These are phyloP conservation scores for Sphaeramia orbicularis DNA, from an alignment of 2,797 vertebrate genomes.

Conservation along the genomic window DNA sequence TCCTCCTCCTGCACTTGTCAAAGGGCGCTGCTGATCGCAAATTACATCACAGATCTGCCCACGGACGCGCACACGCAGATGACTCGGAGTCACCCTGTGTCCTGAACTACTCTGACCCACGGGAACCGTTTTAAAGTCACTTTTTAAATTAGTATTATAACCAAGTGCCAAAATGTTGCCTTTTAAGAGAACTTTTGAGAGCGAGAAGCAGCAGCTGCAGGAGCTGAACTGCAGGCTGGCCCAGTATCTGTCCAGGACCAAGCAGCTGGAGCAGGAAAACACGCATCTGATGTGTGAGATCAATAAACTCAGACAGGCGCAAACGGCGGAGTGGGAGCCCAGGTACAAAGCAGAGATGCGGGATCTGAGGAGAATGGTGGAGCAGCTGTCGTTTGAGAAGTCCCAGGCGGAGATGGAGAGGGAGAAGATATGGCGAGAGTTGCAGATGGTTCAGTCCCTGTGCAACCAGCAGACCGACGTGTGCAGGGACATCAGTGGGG, in stretches of 20 bases:
- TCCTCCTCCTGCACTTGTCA: slow-evolving; percentile 80
- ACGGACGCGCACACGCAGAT: slow-evolving; percentile 39
- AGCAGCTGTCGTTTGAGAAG: slow-evolving; percentile 87
- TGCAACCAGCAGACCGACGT: slow-evolving; percentile 83
- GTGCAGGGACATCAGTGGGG: slow-evolving; percentile 86
- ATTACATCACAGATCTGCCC: slow-evolving; percentile 61
- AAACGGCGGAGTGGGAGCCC: slow-evolving; percentile 59
- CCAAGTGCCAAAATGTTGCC: slow-evolving; percentile 85
- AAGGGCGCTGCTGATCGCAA: slow-evolving; percentile 62
- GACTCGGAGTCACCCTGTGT: background rate
- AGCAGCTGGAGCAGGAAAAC: slow-evolving; percentile 93
- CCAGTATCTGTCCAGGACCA: slow-evolving; percentile 90
- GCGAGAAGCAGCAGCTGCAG: slow-evolving; percentile 91
- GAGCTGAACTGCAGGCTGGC: slow-evolving; percentile 91
- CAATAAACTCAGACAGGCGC: slow-evolving; percentile 74
- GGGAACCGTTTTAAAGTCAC: background rate
- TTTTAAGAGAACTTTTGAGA: slow-evolving; percentile 83
- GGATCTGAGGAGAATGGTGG: slow-evolving; percentile 86
- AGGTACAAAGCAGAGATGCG: slow-evolving; percentile 84
- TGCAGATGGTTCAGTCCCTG: slow-evolving; percentile 83
- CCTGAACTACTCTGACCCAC: background rate
- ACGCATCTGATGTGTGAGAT: slow-evolving; percentile 86
- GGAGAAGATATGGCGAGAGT: slow-evolving; percentile 87
- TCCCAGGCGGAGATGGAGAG: slow-evolving; percentile 90
- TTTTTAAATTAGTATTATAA: background rate